These are phyloP conservation scores for Stramonita haemastoma DNA, from an alignment of 2,888 invertebrate genomes.

Conservation along the genomic window DNA sequence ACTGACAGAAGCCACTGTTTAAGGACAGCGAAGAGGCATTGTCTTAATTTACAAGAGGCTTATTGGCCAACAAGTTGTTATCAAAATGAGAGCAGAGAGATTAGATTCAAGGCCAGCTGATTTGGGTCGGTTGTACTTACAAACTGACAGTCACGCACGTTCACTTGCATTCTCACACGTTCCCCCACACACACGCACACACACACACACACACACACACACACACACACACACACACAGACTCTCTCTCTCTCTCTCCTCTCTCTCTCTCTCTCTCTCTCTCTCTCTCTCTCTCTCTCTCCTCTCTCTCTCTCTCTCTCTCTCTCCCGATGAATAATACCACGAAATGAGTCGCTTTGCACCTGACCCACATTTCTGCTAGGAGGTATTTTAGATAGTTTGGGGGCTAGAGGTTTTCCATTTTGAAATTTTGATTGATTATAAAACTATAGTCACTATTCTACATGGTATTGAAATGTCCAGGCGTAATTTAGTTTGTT, in stretches of 20 bases:
- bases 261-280: not conserved
- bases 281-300: not conserved
- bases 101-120: not conserved
- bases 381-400: too few species aligned
- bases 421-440: too few species aligned
- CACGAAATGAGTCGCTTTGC: too few species aligned
- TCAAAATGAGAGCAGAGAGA: not conserved
- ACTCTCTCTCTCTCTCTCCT: not conserved
- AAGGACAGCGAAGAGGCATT: not conserved
- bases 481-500: too few species aligned
- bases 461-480: too few species aligned
- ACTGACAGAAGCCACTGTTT: not conserved
- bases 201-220: not conserved
- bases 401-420: too few species aligned
- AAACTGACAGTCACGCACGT: too few species aligned
- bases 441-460: too few species aligned
- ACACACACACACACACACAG: not conserved
- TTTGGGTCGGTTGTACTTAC: too few species aligned
- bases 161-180: not conserved
- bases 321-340: too few species aligned
- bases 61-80: not conserved
- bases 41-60: not conserved
- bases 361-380: too few species aligned
- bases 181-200: not conserved
- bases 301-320: not conserved